Evolutionary conservation across 2,888 invertebrate genomes (phyloP).

Genomic region (Drosophila rellima): DNA sequence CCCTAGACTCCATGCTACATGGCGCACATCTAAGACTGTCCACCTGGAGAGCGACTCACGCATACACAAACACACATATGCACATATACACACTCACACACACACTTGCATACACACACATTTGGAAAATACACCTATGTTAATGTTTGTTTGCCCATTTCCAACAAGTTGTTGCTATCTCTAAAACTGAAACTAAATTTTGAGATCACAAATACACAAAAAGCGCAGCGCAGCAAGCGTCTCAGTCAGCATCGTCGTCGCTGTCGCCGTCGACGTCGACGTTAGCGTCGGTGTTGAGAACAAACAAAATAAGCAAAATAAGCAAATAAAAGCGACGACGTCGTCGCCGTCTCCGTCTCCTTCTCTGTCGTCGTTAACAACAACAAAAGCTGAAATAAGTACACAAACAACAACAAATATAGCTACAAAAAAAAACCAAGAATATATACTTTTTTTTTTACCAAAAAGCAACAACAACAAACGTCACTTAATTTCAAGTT

Average conservation of each 20-base stretch:
- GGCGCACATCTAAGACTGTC: conserved; percentile 22
- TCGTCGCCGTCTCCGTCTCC: conserved; percentile 21
- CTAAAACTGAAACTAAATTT: conserved; percentile 59
- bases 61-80: neutral
- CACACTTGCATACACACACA: neutral
- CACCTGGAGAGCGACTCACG: conserved; percentile 15
- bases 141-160: conserved; percentile 65
- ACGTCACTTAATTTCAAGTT: conserved; percentile 79
- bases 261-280: conserved; percentile 10
- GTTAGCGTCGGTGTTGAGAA: conserved; percentile 58
- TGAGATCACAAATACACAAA: conserved; percentile 36
- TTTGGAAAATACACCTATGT: conserved; percentile 21
- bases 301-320: conserved; percentile 77
- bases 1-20: conserved; percentile 30
- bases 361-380: conserved; percentile 27
- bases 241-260: conserved; percentile 8
- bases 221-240: conserved; percentile 40
- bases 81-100: neutral
- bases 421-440: conserved; percentile 24
- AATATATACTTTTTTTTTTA: conserved; percentile 26
- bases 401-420: conserved; percentile 38
- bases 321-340: conserved; percentile 69
- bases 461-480: conserved; percentile 51
- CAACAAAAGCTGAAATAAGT: conserved; percentile 49
- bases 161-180: conserved; percentile 72